These are phyloP conservation scores for Meloe dianella DNA, from an alignment of 2,888 invertebrate species.

Conservation along the genomic window DNA sequence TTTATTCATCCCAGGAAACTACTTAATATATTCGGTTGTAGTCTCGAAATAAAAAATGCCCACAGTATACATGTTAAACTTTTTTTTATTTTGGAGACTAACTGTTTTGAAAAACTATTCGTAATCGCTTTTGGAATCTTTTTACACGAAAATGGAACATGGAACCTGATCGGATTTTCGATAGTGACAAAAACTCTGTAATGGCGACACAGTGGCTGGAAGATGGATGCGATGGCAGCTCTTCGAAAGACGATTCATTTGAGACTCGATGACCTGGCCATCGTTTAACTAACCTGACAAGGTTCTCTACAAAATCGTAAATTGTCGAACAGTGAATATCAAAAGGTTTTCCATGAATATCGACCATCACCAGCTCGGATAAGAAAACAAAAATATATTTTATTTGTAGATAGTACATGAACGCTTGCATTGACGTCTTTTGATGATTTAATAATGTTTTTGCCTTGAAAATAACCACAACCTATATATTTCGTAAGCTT, in stretches of 20 bases:
- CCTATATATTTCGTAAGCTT: too few species aligned
- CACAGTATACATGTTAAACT: not conserved
- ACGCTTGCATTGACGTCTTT: too few species aligned
- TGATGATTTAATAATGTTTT: too few species aligned
- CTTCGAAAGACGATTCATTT: constrained; percentile 30
- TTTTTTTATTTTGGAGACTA: not conserved
- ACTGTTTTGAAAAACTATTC: not conserved
- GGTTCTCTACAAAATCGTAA: constrained; percentile 20
- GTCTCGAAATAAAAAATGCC: not conserved
- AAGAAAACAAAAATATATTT: too few species aligned
- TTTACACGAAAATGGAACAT: constrained; percentile 19
- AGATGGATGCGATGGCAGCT: constrained; percentile 32
- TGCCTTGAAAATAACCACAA: too few species aligned
- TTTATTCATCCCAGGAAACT: constrained; percentile 24
- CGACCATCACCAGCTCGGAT: too few species aligned
- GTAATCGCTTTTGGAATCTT: constrained; percentile 5
- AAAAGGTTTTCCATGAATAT: not conserved
- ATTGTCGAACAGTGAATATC: constrained; percentile 6
- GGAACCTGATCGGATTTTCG: constrained; percentile 6
- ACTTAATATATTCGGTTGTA: constrained; percentile 17
- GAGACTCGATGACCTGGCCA: constrained; percentile 29
- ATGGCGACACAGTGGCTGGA: constrained; percentile 34
- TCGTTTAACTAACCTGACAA: constrained; percentile 29
- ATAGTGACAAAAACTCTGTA: constrained; percentile 26
- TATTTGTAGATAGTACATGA: too few species aligned